Percentiles rank a stretch among this genome's conserved stretches.
Conservation (phyloP, 2,113 vertebrate genomes). For the Neofelis nebulosa region DNA sequence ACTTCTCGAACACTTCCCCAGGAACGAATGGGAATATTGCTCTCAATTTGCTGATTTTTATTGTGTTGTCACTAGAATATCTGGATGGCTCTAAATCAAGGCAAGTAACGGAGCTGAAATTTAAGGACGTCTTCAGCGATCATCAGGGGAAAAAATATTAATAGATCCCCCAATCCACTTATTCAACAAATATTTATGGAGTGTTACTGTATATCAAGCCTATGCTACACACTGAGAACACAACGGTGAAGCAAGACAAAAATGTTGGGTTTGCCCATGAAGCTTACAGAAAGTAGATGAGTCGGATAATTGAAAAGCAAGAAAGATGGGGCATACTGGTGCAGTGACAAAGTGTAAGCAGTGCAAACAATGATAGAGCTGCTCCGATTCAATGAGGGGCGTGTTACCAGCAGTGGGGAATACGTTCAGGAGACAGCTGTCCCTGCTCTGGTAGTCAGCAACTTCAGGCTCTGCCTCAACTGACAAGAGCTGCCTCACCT, state of each 20-base stretch:
- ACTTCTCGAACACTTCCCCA: background rate
- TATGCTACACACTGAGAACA: background rate
- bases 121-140: background rate
- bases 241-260: background rate
- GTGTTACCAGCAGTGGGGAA: background rate
- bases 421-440: background rate
- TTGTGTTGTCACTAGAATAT: background rate
- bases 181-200: background rate
- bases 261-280: background rate
- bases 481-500: background rate
- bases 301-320: background rate
- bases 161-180: background rate
- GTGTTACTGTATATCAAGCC: background rate
- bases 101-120: background rate
- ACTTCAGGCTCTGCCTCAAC: background rate
- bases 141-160: background rate
- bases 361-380: background rate
- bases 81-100: background rate
- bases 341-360: accelerated
- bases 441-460: background rate
- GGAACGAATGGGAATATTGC: background rate
- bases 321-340: background rate
- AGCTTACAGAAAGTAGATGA: background rate
- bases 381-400: background rate
- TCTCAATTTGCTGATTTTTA: background rate